Base-by-base conservation (phyloP, 2,888 invertebrate genomes). In the Drosophila melanosoma region DNA sequence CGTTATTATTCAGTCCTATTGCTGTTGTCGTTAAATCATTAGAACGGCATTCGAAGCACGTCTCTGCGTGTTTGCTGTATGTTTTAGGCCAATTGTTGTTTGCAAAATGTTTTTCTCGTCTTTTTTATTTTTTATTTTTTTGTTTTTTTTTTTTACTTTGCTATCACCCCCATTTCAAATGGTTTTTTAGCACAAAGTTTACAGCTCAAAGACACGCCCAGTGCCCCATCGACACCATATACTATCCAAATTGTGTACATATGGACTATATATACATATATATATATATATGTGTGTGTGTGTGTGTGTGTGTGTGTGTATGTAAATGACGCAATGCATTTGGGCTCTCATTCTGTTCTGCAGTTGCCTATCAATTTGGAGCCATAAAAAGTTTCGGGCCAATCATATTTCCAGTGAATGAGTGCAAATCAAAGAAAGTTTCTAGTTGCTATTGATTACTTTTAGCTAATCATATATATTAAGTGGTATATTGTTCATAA, bases 21-120 rank as follows among this genome's bases (percentile, higher is more conserved):
- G 71, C 82, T 84, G 82, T 83, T 84, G 82, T 83, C 83, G 84
- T 79, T 78, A 85, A 87, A 89, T 87, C 85, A 87, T 87, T 79
- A 76, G 62, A 76, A 79, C 79, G 60, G 72, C 69, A 89, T 89
- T 87, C 81, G 63, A 80, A 89, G 89, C 87, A 89, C 89, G 88
- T 87, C 77, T 77, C 72, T 58, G 76, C 79, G 76, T 85, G 82
- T 85, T 81, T 80, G 76, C 74, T 78, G 70, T 79, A 61, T 72
- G 68, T 70, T 82, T 75, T 79, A 68, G 82, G 73, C 79, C 82
- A 82, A 82, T 82, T 82, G 71, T 69, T 75, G 77, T 74, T 69
- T 75, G 65, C 48, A 64, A 73, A 77, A 63, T 69, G 69, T 53
- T 59, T 38, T 35, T 62, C 20, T 45, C 48, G 23, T 20, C 17